phyloP scores from a whole-genome alignment of 2,888 invertebrate genomes.

The Drosophila differens region DNA sequence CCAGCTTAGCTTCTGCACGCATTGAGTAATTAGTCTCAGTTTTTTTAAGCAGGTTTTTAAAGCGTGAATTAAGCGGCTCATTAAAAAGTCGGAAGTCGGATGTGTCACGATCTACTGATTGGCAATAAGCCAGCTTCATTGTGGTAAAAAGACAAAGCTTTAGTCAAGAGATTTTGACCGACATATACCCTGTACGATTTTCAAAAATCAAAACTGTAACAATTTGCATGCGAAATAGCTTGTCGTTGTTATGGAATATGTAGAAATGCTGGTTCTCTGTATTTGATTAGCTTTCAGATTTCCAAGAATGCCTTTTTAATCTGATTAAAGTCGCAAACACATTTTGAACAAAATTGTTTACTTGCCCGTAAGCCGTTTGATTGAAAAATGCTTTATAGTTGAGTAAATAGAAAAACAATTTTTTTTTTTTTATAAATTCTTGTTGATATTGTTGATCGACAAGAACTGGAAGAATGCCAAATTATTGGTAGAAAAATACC shows the following conservation, averaged over 20 bases:
- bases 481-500: slow-evolving; percentile 12
- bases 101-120: slow-evolving; percentile 26
- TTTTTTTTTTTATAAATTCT: slow-evolving; percentile 15
- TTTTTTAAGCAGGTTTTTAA: neutral
- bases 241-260: neutral
- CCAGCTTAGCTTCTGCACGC: neutral
- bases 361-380: neutral
- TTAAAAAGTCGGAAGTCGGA: slow-evolving; percentile 17
- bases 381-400: neutral
- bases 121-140: slow-evolving; percentile 18
- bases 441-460: slow-evolving; percentile 1
- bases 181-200: neutral
- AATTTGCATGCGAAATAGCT: neutral
- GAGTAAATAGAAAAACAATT: slow-evolving; percentile 3
- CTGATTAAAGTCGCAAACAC: neutral
- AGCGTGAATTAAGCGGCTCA: slow-evolving; percentile 5
- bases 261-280: neutral
- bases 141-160: neutral
- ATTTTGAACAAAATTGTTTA: neutral
- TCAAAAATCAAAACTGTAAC: neutral
- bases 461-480: slow-evolving; percentile 48
- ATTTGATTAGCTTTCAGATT: neutral
- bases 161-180: too few species aligned
- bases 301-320: neutral
- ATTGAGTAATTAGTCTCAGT: neutral